Conservation (phyloP, 2,113 vertebrate species). For the Asarcornis scutulata region DNA sequence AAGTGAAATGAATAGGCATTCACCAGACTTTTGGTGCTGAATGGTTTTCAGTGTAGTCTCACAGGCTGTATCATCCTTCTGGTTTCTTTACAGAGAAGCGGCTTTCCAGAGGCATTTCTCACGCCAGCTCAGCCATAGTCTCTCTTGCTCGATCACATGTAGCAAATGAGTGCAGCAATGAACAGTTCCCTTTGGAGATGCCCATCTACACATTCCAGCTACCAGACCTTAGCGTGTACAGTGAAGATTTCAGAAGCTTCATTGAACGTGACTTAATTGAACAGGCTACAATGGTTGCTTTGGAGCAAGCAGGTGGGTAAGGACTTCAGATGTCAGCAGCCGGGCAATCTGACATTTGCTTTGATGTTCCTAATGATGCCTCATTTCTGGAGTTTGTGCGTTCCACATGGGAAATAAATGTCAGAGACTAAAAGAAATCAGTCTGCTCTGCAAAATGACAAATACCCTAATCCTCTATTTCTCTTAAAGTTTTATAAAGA, state of each 20-base stretch:
- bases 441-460: background rate
- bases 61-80: background rate
- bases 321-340: background rate
- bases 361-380: background rate
- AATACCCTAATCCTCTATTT: background rate
- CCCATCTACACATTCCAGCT: slow-evolving; percentile 99
- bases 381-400: background rate
- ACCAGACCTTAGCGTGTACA: slow-evolving; percentile 97
- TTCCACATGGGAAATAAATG: background rate
- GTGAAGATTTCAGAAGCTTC: slow-evolving; percentile 96
- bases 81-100: slow-evolving; percentile 86
- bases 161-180: slow-evolving; percentile 90
- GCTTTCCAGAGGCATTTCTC: slow-evolving; percentile 96
- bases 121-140: slow-evolving; percentile 98
- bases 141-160: slow-evolving; percentile 95
- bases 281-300: slow-evolving; percentile 95
- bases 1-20: background rate
- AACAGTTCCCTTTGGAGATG: slow-evolving; percentile 97
- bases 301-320: slow-evolving; percentile 94
- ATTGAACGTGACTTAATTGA: slow-evolving; percentile 97
- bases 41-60: background rate
- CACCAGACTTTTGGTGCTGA: background rate
- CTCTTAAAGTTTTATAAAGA: background rate
- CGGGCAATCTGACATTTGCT: background rate
- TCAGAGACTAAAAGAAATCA: background rate